Base-by-base conservation (phyloP, 2,113 vertebrate species). In the Caretta caretta region DNA sequence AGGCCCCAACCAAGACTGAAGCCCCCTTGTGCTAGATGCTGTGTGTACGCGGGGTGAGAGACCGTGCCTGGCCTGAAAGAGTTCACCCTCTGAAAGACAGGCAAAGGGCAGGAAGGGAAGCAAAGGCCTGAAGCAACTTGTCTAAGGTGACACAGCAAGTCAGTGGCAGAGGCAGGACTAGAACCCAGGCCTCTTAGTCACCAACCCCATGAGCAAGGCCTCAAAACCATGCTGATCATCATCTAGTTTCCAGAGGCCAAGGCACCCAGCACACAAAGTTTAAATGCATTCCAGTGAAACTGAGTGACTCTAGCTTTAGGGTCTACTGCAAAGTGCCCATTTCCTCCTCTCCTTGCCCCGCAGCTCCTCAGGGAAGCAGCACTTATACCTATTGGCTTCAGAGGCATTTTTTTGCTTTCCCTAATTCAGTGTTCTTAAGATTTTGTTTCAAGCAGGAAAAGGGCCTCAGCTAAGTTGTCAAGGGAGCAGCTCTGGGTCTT, bases 401-500 rank as follows among this genome's bases (percentile, higher is more conserved):
- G 25, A 4, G 5, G 72, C 72, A 76, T 38, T 38, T 24, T 53
- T 42, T 48, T 50, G n/a, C 53, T 76, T 38, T n/a, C 53, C 38
- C 16, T 12, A 20, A 19, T 38, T 76, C n/a, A n/a, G 42, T 17
- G 29, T 3, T 69, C 22, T 72, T 72, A 24, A 48, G 35, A 62
- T 59, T 75, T 20, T 10, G 24, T 22, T 46, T 24, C 59, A 46
- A 4, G 5, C 62, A 8, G 27, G 76, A 35, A 8, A 48, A 14
- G 16, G 11, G 20, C 54, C 16, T 12, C 49, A 20, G 49, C 75
- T 27, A 16, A 2, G 31, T 35, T n/a, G 75, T 57, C 42, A 25
- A 1, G 5, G 10, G 56, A 13, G 8, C 24, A 35, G 46, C 2
- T 0, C 59, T 38, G 9, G 7, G 13, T 22, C 5, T 0, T 13